phyloP scores from a whole-genome alignment of 2,888 invertebrate species.

The Asteroscopus sphinx region DNA sequence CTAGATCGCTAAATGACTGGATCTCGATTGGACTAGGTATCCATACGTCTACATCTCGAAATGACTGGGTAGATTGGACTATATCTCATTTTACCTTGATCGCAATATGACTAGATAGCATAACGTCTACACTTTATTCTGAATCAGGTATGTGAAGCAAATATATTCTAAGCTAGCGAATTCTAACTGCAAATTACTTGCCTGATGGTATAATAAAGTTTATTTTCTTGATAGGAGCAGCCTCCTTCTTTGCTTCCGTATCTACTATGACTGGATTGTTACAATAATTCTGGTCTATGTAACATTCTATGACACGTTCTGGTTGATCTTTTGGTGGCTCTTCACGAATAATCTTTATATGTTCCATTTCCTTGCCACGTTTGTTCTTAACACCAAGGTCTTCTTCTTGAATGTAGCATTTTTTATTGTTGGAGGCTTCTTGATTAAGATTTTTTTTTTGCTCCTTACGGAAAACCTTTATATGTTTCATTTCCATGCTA shows the following conservation, averaged over 20 bases:
- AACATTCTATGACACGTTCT: conserved; percentile 14
- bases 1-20: no score
- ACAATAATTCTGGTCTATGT: neutral
- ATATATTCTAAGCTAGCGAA: no score
- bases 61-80: no score
- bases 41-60: no score
- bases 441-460: neutral
- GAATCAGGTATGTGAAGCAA: no score
- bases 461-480: neutral
- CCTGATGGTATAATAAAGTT: conserved; percentile 16
- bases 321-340: neutral
- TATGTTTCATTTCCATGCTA: neutral
- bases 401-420: neutral
- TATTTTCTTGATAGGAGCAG: conserved; percentile 33
- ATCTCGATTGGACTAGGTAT: no score
- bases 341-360: neutral
- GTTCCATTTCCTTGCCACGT: neutral
- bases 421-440: neutral
- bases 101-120: no score
- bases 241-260: conserved; percentile 1
- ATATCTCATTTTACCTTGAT: no score
- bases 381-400: neutral
- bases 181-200: conserved; percentile 7
- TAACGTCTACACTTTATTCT: no score
- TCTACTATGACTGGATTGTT: neutral